Evolutionary conservation across 2,797 vertebrate species (phyloP).

Genomic region (Macrochelys suwanniensis): DNA sequence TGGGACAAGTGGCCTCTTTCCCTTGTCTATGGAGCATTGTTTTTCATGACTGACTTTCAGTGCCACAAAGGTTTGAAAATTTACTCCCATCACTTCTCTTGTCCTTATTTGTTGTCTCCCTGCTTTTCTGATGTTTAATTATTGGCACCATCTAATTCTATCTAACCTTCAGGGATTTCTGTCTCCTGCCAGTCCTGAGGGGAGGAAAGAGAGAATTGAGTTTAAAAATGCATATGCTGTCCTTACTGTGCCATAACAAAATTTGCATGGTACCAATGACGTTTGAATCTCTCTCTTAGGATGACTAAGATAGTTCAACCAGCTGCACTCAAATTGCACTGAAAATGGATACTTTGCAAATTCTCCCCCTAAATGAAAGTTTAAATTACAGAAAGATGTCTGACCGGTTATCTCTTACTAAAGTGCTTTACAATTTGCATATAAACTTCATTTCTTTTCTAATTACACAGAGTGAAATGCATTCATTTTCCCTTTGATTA

Average conservation of each 20-base stretch:
- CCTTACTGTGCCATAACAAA: slow-evolving; percentile 63
- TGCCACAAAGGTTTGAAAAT: neutral
- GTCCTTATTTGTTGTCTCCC: neutral
- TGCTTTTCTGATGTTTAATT: neutral
- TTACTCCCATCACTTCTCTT: neutral
- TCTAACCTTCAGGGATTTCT: slow-evolving; percentile 48
- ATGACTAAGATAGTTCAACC: slow-evolving; percentile 74
- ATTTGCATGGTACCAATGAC: slow-evolving; percentile 72
- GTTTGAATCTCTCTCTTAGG: slow-evolving; percentile 77
- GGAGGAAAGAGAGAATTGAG: slow-evolving; percentile 36
- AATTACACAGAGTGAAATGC: slow-evolving; percentile 84
- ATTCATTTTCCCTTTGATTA: slow-evolving; percentile 84
- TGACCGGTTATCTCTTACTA: slow-evolving; percentile 81
- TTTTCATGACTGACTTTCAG: neutral
- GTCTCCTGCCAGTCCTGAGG: neutral
- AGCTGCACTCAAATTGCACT: slow-evolving; percentile 80
- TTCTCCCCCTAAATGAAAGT: slow-evolving; percentile 79
- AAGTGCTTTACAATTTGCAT: slow-evolving; percentile 84
- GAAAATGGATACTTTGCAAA: slow-evolving; percentile 80
- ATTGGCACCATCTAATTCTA: neutral
- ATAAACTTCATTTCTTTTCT: slow-evolving; percentile 86
- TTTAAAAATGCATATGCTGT: slow-evolving; percentile 75
- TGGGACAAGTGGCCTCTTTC: neutral
- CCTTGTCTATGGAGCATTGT: neutral
- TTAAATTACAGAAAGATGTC: slow-evolving; percentile 80